These are phyloP conservation scores for Apodemus agrarius DNA, from an alignment of 2,797 vertebrate species.

Conservation along the genomic window DNA sequence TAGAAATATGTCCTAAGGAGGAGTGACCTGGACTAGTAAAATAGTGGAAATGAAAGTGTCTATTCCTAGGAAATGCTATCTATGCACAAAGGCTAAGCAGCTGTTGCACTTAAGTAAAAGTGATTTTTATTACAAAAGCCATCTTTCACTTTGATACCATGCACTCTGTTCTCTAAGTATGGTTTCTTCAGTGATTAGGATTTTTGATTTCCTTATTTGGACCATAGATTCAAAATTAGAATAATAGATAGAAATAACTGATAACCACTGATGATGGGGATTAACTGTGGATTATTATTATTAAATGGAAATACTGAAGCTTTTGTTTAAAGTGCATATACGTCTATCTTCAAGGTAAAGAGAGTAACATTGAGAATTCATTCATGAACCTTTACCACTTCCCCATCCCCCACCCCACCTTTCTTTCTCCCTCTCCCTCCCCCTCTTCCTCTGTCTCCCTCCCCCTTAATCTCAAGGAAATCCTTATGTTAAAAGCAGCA, in stretches of 20 bases:
- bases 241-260: slow-evolving; percentile 4
- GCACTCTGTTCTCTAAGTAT: neutral
- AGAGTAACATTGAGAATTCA: neutral
- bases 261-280: neutral
- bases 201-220: slow-evolving; percentile 10
- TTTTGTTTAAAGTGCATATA: slow-evolving; percentile 1
- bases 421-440: neutral
- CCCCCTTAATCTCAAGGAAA: neutral
- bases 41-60: neutral
- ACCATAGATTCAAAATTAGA: slow-evolving; percentile 12
- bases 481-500: neutral
- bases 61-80: slow-evolving; percentile 38
- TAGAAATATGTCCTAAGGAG: neutral
- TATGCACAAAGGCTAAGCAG: neutral
- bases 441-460: neutral
- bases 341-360: neutral
- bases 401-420: neutral
- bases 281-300: neutral
- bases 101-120: neutral
- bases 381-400: neutral
- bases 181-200: neutral
- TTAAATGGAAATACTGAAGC: neutral
- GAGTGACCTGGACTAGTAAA: neutral
- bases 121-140: neutral
- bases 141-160: neutral